phyloP scores from a whole-genome alignment of 2,888 invertebrate genomes.

The Brassicogethes aeneus region DNA sequence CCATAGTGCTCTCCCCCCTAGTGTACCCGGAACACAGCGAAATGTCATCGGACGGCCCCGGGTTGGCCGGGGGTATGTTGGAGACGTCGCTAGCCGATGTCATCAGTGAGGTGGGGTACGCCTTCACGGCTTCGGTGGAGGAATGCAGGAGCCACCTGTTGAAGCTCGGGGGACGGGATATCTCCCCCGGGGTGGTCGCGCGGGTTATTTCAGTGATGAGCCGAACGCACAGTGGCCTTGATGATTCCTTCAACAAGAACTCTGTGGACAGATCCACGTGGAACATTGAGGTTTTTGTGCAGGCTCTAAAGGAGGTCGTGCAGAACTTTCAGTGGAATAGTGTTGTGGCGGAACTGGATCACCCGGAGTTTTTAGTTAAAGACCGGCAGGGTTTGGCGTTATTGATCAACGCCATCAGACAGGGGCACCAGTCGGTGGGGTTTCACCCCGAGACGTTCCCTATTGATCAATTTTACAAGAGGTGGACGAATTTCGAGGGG shows the following conservation, averaged over 20 bases:
- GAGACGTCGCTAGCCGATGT: conserved; percentile 78
- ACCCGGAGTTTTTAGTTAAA: conserved; percentile 79
- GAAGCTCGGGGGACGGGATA: conserved; percentile 72
- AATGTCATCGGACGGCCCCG: conserved; percentile 55
- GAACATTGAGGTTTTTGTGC: conserved; percentile 91
- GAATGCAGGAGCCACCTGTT: conserved; percentile 79
- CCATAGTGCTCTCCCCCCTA: conserved; percentile 81
- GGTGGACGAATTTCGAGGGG: conserved; percentile 91
- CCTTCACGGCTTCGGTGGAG: conserved; percentile 77
- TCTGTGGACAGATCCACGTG: conserved; percentile 53
- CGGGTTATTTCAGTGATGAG: conserved; percentile 81
- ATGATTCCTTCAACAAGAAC: conserved; percentile 44
- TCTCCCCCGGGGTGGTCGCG: conserved; percentile 75
- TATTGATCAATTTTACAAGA: conserved; percentile 78
- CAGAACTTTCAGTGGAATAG: conserved; percentile 88
- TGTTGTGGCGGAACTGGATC: conserved; percentile 84
- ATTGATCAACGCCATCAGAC: conserved; percentile 71
- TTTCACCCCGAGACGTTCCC: conserved; percentile 72
- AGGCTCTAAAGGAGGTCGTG: conserved; percentile 82
- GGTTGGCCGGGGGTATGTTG: conserved; percentile 46
- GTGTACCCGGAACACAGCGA: conserved; percentile 71
- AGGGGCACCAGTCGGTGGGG: conserved; percentile 67
- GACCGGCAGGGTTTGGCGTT: conserved; percentile 79
- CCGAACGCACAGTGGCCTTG: conserved; percentile 69
- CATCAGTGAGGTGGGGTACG: conserved; percentile 79